phyloP scores from a whole-genome alignment of 2,888 invertebrate genomes.

The Athripsodes cinereus region DNA sequence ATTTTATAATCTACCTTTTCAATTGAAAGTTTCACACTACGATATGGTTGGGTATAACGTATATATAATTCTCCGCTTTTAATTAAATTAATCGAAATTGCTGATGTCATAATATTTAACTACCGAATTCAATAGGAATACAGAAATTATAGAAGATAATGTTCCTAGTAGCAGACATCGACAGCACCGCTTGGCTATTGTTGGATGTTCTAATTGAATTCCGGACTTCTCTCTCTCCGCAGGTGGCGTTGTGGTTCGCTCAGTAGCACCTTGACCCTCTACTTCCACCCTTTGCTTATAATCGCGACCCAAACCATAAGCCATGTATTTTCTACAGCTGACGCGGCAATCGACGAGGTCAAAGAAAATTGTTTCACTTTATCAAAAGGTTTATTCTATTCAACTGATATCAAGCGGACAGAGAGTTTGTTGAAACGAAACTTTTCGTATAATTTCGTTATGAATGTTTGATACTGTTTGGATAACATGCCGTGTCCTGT shows the following conservation, averaged over 20 bases:
- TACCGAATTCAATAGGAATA: conserved; percentile 3
- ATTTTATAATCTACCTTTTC: no score
- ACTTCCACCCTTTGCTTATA: conserved; percentile 4
- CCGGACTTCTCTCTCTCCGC: conserved; percentile 22
- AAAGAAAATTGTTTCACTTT: conserved; percentile 1
- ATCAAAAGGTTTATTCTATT: background rate
- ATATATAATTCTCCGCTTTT: background rate
- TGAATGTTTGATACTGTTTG: background rate
- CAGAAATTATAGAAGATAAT: conserved; percentile 10
- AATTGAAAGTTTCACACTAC: no score
- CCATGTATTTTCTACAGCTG: background rate
- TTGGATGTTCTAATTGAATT: conserved; percentile 27
- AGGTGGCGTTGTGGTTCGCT: conserved; percentile 24
- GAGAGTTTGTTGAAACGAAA: no score
- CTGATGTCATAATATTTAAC: conserved; percentile 1
- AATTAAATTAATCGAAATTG: conserved; percentile 1
- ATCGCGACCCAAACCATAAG: background rate
- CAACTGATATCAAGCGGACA: background rate
- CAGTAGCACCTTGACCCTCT: conserved; percentile 16
- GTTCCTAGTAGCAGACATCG: conserved; percentile 5
- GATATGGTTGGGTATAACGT: no score
- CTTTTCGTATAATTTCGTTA: no score
- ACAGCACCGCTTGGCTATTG: conserved; percentile 14
- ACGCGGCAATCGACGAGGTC: background rate
- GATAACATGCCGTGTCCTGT: background rate